phyloP scores from a whole-genome alignment of 2,888 invertebrate genomes.

The Drosophila macrothrix region DNA sequence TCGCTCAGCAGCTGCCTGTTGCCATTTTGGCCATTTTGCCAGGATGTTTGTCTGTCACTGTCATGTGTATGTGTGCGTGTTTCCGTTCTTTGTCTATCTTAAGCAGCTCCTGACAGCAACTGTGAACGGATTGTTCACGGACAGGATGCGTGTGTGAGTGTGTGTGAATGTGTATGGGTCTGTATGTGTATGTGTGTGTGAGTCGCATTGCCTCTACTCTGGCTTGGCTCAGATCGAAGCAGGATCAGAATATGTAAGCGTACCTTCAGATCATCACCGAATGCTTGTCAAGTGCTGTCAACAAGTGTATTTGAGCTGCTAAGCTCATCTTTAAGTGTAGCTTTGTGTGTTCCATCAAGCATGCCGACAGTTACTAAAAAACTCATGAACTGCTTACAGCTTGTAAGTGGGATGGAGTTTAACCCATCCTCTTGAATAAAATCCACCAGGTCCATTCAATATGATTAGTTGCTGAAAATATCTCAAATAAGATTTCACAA shows the following conservation, averaged over 20 bases:
- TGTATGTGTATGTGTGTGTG: not conserved
- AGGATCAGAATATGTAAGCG: not conserved
- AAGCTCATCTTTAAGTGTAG: not conserved
- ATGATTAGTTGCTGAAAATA: not conserved
- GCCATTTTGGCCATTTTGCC: conserved; percentile 57
- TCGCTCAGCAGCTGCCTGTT: conserved; percentile 42
- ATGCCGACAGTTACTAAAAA: not conserved
- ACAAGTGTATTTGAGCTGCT: not conserved
- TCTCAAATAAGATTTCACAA: not conserved
- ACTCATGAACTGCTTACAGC: not conserved
- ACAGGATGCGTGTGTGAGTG: not conserved
- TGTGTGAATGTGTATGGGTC: not conserved
- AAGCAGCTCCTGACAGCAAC: conserved; percentile 18
- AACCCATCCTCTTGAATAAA: not conserved
- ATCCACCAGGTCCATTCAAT: not conserved
- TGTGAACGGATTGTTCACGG: conserved; percentile 9
- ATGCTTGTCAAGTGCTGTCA: not conserved
- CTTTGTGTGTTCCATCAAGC: not conserved
- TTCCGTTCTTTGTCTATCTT: conserved; percentile 24
- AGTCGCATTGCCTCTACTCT: not conserved
- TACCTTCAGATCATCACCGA: not conserved
- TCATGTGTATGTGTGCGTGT: conserved; percentile 21
- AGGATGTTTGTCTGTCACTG: conserved; percentile 33
- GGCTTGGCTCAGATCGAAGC: not conserved
- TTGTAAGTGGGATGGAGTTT: not conserved